phyloP scores from a whole-genome alignment of 2,113 vertebrate genomes.

The Mirounga angustirostris region DNA sequence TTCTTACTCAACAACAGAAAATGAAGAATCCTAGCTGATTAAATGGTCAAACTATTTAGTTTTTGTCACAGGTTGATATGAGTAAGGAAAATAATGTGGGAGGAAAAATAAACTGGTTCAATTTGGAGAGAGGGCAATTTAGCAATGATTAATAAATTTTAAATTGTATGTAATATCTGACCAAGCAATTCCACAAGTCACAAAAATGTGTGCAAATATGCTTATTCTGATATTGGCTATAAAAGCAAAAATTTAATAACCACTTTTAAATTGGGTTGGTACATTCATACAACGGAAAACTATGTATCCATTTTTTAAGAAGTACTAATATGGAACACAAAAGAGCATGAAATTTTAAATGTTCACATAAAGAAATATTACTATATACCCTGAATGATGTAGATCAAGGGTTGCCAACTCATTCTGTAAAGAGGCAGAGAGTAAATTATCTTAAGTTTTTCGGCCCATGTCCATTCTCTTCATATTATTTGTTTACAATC shows the following conservation, averaged over 20 bases:
- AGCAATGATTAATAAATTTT: constrained; percentile 23
- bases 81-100: not conserved
- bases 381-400: not conserved
- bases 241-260: constrained; percentile 49
- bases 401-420: not conserved
- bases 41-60: not conserved
- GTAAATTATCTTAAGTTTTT: not conserved
- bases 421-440: not conserved
- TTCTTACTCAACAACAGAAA: constrained; percentile 13
- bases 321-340: constrained; percentile 36
- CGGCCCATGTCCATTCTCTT: not conserved
- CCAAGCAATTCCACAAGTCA: constrained; percentile 36
- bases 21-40: not conserved
- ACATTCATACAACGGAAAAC: constrained; percentile 8
- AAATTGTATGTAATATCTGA: constrained; percentile 49
- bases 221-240: not conserved
- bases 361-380: constrained; percentile 23
- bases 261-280: not conserved
- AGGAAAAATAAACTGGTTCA: not conserved
- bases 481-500: not conserved
- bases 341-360: not conserved
- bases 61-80: not conserved
- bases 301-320: not conserved
- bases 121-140: not conserved
- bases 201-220: constrained; percentile 16